Evolutionary conservation across 2,797 vertebrate genomes (phyloP).

Genomic region (Urophycis tenuis): DNA sequence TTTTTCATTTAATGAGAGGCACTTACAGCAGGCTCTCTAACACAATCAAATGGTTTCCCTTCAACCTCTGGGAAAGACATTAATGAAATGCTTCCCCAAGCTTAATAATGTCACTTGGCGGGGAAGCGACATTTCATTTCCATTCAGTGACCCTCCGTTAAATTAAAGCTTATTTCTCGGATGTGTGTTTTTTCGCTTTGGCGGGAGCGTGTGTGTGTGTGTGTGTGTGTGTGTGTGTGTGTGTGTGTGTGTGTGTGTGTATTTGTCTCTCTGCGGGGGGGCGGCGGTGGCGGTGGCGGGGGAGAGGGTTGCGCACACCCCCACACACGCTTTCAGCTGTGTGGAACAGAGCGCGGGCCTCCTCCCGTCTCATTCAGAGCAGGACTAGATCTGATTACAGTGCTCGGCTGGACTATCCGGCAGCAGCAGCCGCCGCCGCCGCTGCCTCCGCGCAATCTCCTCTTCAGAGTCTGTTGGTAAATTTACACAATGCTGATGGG

Average conservation of each 20-base stretch:
- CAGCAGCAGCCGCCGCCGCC: conserved; percentile 25
- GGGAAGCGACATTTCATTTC: conserved; percentile 66
- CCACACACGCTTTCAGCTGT: conserved; percentile 18
- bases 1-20: conserved; percentile 63
- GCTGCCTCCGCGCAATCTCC: conserved; percentile 43
- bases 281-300: too few species aligned
- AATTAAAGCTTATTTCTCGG: conserved; percentile 70
- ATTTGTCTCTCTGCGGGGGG: neutral
- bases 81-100: conserved; percentile 70
- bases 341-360: conserved; percentile 44
- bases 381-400: conserved; percentile 63
- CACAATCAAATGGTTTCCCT: conserved; percentile 62
- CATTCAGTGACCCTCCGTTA: conserved; percentile 62
- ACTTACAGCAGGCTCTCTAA: conserved; percentile 61
- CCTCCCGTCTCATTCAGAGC: conserved; percentile 53
- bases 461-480: conserved; percentile 30
- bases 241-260: neutral
- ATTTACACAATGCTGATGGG: conserved; percentile 55
- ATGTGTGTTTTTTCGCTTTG: conserved; percentile 40
- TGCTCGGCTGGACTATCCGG: conserved; percentile 51
- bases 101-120: conserved; percentile 62
- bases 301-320: too few species aligned
- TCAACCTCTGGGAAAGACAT: conserved; percentile 73
- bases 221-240: neutral
- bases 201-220: neutral